Conservation (phyloP, 2,888 invertebrate species). For the Drosophila anomalata region DNA sequence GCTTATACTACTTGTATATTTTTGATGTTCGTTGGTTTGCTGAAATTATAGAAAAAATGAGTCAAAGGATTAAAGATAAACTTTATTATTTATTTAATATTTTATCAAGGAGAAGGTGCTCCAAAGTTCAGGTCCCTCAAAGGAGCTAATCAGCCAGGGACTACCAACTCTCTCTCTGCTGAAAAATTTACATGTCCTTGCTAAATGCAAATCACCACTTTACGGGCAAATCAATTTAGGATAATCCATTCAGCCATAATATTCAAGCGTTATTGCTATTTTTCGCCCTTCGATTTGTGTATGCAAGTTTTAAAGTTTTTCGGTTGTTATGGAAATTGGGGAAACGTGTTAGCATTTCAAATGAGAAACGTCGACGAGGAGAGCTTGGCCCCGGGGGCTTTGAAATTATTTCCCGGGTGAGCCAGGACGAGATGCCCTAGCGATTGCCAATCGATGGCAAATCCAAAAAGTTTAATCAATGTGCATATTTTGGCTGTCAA, state of each 20-base stretch:
- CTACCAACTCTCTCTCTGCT: not conserved
- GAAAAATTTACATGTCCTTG: not conserved
- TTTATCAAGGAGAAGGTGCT: conserved; percentile 6
- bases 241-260: conserved; percentile 40
- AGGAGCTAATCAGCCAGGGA: not conserved
- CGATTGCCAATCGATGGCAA: conserved; percentile 43
- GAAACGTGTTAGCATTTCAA: conserved; percentile 51
- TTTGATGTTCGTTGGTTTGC: conserved; percentile 49
- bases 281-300: conserved; percentile 32
- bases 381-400: conserved; percentile 18
- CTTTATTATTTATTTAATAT: not conserved
- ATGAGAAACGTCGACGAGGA: conserved; percentile 23
- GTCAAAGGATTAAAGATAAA: not conserved
- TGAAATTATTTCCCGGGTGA: conserved; percentile 31
- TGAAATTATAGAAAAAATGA: conserved; percentile 7
- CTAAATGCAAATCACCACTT: conserved; percentile 35
- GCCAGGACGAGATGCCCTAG: not conserved
- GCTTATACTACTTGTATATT: conserved; percentile 43
- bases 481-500: conserved; percentile 37
- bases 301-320: conserved; percentile 46
- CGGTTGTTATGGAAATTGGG: conserved; percentile 39
- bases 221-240: conserved; percentile 33
- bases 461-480: conserved; percentile 47
- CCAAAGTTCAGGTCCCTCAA: not conserved
- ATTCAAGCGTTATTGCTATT: conserved; percentile 30